These are phyloP conservation scores for Tricholauxania praeusta DNA, from an alignment of 2,888 invertebrate species.

Conservation along the genomic window DNA sequence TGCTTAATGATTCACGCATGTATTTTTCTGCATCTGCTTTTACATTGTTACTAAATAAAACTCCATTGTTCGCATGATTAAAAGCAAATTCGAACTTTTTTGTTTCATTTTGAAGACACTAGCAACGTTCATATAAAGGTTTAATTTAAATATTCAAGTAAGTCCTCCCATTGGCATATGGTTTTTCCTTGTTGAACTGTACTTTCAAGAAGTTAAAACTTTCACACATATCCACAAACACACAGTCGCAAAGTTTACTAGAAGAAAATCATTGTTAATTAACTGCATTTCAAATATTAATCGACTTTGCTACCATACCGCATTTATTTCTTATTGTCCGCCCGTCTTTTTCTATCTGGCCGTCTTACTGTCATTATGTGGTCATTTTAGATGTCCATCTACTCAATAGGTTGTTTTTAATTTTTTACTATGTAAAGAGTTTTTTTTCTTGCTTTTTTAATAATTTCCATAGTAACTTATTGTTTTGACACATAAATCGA, in stretches of 20 bases:
- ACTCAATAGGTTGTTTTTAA: constrained; percentile 25
- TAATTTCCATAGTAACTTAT: constrained; percentile 33
- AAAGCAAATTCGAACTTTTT: neutral
- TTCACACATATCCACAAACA: neutral
- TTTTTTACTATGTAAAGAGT: neutral
- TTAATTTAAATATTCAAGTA: constrained; percentile 21
- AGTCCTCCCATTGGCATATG: neutral
- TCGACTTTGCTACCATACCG: constrained; percentile 33
- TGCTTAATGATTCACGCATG: neutral
- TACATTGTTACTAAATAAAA: neutral
- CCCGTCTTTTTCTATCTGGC: neutral
- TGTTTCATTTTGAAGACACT: neutral
- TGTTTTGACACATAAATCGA: constrained; percentile 29
- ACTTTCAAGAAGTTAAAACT: constrained; percentile 18
- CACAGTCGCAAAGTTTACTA: neutral
- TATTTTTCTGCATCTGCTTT: neutral
- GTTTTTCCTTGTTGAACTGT: neutral
- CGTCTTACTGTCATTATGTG: constrained; percentile 28
- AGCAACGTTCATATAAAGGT: neutral
- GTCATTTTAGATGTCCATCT: constrained; percentile 30
- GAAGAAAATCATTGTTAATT: constrained; percentile 48
- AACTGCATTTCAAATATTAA: constrained; percentile 49
- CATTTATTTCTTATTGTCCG: neutral
- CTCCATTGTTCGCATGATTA: neutral
- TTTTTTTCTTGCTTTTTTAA: constrained; percentile 10